Evolutionary conservation across 2,113 vertebrate genomes (phyloP).

Genomic region (Kryptolebias marmoratus): DNA sequence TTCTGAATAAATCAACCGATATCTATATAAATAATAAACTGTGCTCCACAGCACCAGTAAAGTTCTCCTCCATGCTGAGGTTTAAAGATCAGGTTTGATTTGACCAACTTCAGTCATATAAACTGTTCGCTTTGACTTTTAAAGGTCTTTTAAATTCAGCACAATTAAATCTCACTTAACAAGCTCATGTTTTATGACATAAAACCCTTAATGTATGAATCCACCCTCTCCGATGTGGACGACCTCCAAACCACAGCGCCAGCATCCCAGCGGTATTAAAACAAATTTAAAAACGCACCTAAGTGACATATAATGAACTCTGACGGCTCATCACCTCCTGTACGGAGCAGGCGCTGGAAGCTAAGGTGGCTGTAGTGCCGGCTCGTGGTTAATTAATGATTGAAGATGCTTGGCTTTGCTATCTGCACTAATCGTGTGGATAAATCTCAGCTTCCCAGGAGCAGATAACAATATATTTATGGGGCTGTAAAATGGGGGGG

Average conservation of each 20-base stretch:
- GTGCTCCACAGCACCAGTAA: too few species aligned
- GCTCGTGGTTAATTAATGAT: conserved; percentile 79
- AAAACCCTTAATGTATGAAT: background rate
- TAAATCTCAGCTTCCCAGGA: conserved; percentile 80
- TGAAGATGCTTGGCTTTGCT: conserved; percentile 75
- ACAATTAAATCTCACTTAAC: conserved; percentile 4
- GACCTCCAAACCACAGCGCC: conserved; percentile 53
- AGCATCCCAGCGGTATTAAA: conserved; percentile 49
- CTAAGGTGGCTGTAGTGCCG: conserved; percentile 64
- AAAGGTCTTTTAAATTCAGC: conserved; percentile 8
- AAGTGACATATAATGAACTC: conserved; percentile 80
- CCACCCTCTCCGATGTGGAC: conserved; percentile 55
- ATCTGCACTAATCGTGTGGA: conserved; percentile 73
- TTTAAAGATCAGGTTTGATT: background rate
- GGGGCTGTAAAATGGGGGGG: conserved; percentile 73
- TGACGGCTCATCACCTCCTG: conserved; percentile 71
- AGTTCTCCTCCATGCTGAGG: too few species aligned
- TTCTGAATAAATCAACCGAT: too few species aligned
- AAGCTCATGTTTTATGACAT: conserved; percentile 12
- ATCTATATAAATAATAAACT: too few species aligned
- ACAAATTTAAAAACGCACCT: conserved; percentile 54
- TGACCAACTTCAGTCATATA: background rate
- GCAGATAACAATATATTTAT: conserved; percentile 84
- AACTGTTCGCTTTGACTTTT: background rate
- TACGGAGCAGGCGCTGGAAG: conserved; percentile 62